phyloP scores from a whole-genome alignment of 2,888 invertebrate species.

The Pseudococcus longispinus region DNA sequence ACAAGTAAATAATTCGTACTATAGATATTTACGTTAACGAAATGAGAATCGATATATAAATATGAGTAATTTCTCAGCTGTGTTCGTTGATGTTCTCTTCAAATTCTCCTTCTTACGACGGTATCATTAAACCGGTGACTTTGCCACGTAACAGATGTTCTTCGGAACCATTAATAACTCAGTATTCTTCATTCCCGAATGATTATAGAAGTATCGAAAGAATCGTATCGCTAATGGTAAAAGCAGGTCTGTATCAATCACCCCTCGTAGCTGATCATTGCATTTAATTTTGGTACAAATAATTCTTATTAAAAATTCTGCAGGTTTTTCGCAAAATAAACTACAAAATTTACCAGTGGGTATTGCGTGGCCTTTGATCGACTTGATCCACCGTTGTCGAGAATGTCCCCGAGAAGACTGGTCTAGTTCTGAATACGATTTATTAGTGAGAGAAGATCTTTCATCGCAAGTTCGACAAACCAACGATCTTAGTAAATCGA shows the following conservation, averaged over 20 bases:
- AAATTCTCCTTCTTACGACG: conserved; percentile 44
- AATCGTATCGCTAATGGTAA: conserved; percentile 42
- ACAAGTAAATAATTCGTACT: conserved; percentile 62
- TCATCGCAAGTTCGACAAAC: conserved; percentile 63
- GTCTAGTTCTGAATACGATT: conserved; percentile 74
- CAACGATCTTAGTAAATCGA: conserved; percentile 30
- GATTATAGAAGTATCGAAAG: conserved; percentile 43
- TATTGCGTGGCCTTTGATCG: conserved; percentile 72
- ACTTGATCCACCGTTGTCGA: conserved; percentile 75
- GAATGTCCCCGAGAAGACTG: conserved; percentile 76
- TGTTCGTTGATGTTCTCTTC: conserved; percentile 55
- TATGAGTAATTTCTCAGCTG: conserved; percentile 37
- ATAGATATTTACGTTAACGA: not conserved
- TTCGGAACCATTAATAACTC: conserved; percentile 40
- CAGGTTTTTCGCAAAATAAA: conserved; percentile 57
- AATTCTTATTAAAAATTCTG: not conserved
- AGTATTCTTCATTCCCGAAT: conserved; percentile 42
- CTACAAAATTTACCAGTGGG: conserved; percentile 63
- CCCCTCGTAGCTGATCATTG: not conserved
- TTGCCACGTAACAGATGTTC: not conserved
- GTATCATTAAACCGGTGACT: conserved; percentile 54
- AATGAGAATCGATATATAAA: not conserved
- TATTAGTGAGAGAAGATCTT: conserved; percentile 77
- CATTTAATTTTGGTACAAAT: not conserved
- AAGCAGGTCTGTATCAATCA: conserved; percentile 40